Evolutionary conservation across 2,113 vertebrate species (phyloP), one percentile per base, ranked within the genome.

Genomic region (Apistogramma diplotaenia): DNA sequence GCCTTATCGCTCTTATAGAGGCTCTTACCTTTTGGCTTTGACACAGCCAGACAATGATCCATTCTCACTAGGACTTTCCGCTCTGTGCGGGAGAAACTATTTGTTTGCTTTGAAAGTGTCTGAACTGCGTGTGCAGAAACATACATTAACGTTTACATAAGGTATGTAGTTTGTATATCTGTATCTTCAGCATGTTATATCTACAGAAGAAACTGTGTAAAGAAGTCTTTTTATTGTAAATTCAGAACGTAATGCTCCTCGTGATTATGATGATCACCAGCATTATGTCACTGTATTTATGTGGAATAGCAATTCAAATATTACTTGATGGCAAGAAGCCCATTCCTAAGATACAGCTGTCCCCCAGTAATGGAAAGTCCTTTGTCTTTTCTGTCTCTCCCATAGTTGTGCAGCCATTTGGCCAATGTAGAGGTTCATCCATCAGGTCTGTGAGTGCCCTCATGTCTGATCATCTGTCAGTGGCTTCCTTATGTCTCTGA

Each of bases 371-470:
- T 89, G 80, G 70, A 78, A 33, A 75, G 71, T 87, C 74, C 33
- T 82, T 79, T 79, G 84, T 89, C 90, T 87, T 88, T 59, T 74
- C 60, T 76, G 61, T 85, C 74, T 85, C 84, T n/a, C 71, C 82
- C 54, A 67, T 60, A 31, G 81, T 76, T 21, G 58, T 82, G 62
- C 56, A 74, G 79, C 81, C 86, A 89, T 91, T 93, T 85, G 87
- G 84, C 83, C 81, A 74, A 77, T 80, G 58, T 35, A 84, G 83
- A 88, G 65, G 76, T 61, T 58, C 86, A 94, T 94, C 86, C 83
- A 92, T 94, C 90, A 94, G 84, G 73, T 43, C 74, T 78, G 59
- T 57, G 80, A 92, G 90, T 67, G 86, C 76, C 81, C 79, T 89
- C 71, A 25, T 82, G 85, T 84, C 83, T 55, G 82, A 71, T 86